Conservation (phyloP, 1,140 invertebrate genomes). For the Meloidogyne chitwoodi region DNA sequence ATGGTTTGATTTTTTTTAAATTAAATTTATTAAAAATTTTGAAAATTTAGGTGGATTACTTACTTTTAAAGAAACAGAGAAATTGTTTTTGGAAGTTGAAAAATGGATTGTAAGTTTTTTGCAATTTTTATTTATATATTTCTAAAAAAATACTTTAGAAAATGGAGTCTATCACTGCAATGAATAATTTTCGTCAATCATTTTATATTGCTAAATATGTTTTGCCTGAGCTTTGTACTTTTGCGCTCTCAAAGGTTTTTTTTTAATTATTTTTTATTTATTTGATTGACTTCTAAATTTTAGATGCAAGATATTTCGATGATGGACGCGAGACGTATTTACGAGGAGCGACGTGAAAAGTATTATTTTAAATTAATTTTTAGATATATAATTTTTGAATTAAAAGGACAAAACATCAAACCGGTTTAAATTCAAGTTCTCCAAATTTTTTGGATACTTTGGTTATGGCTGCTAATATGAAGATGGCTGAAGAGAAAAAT, state of each 20-base stretch:
- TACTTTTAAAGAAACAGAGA: constrained; percentile 3
- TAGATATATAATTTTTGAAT: background rate
- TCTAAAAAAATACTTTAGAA: background rate
- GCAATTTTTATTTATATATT: background rate
- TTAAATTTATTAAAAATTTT: background rate
- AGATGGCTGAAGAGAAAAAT: constrained; percentile 4
- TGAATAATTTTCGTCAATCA: background rate
- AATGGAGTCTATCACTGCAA: background rate
- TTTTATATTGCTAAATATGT: constrained; percentile 7
- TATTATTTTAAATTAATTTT: background rate
- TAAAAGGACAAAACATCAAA: background rate
- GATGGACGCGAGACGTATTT: constrained; percentile 9
- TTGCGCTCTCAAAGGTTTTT: constrained; percentile 3
- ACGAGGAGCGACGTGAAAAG: constrained; percentile 6
- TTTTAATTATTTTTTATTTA: background rate
- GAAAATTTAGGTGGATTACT: constrained; percentile 4
- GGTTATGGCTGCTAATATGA: constrained; percentile 1
- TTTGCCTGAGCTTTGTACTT: constrained; percentile 6
- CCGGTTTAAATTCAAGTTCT: background rate
- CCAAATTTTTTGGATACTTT: constrained; percentile 2
- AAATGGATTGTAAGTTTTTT: constrained; percentile 7
- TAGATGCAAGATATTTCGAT: constrained; percentile 3
- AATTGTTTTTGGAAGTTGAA: constrained; percentile 1
- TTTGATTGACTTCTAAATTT: background rate
- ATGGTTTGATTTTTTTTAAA: background rate